phyloP scores from a whole-genome alignment of 1,140 invertebrate genomes.

The Planococcus citri region DNA sequence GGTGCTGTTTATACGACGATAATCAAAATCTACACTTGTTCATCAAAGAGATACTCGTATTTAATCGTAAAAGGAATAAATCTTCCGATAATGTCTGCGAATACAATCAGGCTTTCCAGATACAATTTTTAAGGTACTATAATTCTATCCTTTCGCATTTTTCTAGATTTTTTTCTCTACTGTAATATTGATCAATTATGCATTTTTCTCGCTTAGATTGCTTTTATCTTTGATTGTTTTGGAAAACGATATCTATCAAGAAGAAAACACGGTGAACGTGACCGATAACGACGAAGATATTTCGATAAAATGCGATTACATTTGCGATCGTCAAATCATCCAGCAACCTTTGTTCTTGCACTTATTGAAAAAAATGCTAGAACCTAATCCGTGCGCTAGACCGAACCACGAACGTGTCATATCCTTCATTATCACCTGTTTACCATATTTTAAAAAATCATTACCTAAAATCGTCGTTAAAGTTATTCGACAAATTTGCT shows the following conservation, averaged over 20 bases:
- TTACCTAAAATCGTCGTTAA: constrained; percentile 62
- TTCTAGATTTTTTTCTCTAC: constrained; percentile 23
- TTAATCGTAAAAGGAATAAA: constrained; percentile 53
- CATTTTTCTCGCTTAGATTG: constrained; percentile 36
- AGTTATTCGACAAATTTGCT: constrained; percentile 69
- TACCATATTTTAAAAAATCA: constrained; percentile 58
- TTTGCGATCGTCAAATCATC: constrained; percentile 51
- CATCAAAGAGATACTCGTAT: constrained; percentile 69
- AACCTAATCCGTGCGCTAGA: constrained; percentile 38
- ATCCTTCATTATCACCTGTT: constrained; percentile 58
- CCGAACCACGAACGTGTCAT: constrained; percentile 70
- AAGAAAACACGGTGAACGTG: constrained; percentile 28
- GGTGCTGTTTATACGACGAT: constrained; percentile 37
- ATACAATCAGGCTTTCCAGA: constrained; percentile 64
- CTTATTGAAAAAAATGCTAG: constrained; percentile 63
- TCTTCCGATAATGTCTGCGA: constrained; percentile 40
- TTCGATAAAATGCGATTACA: constrained; percentile 44
- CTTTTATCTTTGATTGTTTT: constrained; percentile 62
- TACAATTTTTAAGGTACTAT: constrained; percentile 50
- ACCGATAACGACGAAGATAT: constrained; percentile 27
- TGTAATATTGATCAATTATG: constrained; percentile 5
- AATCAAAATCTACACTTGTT: constrained; percentile 40
- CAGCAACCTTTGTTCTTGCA: constrained; percentile 78
- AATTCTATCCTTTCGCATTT: background rate
- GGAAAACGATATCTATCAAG: constrained; percentile 45